Conservation (phyloP, 2,113 vertebrate species). For the Psettodes erumei region DNA sequence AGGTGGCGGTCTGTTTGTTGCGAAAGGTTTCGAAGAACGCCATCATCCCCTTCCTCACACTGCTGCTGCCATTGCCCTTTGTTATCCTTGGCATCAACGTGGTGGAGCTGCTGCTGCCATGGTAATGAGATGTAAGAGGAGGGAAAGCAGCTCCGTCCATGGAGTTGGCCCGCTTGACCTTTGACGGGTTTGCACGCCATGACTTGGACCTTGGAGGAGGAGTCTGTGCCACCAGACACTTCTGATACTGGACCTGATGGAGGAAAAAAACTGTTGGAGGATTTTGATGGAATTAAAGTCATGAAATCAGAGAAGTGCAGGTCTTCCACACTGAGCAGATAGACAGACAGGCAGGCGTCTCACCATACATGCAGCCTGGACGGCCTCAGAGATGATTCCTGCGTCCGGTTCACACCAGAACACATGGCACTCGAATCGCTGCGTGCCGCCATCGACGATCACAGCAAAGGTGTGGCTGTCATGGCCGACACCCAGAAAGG, state of each 20-base stretch:
- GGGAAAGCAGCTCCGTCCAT: slow-evolving; percentile 82
- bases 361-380: slow-evolving; percentile 98
- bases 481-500: slow-evolving; percentile 96
- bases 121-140: slow-evolving; percentile 50
- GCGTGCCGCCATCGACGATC: slow-evolving; percentile 93
- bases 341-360: slow-evolving; percentile 53
- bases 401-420: slow-evolving; percentile 98
- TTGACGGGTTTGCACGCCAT: slow-evolving; percentile 75
- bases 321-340: neutral
- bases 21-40: slow-evolving; percentile 91
- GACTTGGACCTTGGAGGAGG: slow-evolving; percentile 85
- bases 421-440: slow-evolving; percentile 94
- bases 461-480: slow-evolving; percentile 94
- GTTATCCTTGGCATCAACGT: slow-evolving; percentile 24
- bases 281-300: neutral
- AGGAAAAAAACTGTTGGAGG: neutral
- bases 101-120: slow-evolving; percentile 6
- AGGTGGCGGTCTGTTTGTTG: slow-evolving; percentile 84
- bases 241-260: slow-evolving; percentile 93
- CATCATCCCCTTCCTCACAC: slow-evolving; percentile 87
- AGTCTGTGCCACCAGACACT: slow-evolving; percentile 92
- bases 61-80: slow-evolving; percentile 56
- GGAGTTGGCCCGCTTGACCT: slow-evolving; percentile 85
- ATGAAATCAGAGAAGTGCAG: neutral
- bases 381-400: slow-evolving; percentile 91